Evolutionary conservation across 1,140 invertebrate species (phyloP), one percentile per base, ranked within the genome.

Genomic region (Leptinotarsa texana): DNA sequence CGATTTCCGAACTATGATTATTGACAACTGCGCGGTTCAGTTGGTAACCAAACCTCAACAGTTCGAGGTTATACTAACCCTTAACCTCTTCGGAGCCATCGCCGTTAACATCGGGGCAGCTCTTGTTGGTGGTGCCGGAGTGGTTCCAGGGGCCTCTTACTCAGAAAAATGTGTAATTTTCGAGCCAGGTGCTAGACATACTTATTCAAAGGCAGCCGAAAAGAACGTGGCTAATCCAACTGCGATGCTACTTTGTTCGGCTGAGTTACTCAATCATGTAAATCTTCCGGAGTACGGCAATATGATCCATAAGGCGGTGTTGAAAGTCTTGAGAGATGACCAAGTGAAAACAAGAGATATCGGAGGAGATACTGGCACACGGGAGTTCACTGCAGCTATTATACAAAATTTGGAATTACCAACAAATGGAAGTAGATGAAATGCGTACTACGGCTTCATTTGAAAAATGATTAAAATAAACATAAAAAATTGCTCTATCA

Each of bases 141-240:
- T 99, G 27, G 97, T 99, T 8, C 95, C 97, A 75, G 97, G 97
- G 66, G 95, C 95, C 17, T 96, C 93, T 74, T 98, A 96, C 86
- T 95, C 94, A 70, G 89, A 93, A 3, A 92, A 98, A 82, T 93
- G 95, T 83, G 97, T 97, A 15, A 95, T 99, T 3, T 99, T 98
- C 88, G 96, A 98, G 87, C 96, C 96, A 79, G 96, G 96, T 84
- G 95, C 96, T 82, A 90, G 97, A 33, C 98, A 99, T 86, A 95
- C 97, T 1, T 99, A 96, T 87, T 93, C 95, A 6, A 95, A 97
- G 86, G 97, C 95, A 75, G 96, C 97, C 8, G 98, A 98, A 61
- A 98, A 98, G 87, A 97, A 99, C 86, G 94, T 99, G 73, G 98
- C 98, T 15, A 99, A 99, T 87, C 98, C 98, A 49, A 99, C 97